Evolutionary conservation across 2,113 vertebrate species (phyloP).

Genomic region (Leucopternis melanops): DNA sequence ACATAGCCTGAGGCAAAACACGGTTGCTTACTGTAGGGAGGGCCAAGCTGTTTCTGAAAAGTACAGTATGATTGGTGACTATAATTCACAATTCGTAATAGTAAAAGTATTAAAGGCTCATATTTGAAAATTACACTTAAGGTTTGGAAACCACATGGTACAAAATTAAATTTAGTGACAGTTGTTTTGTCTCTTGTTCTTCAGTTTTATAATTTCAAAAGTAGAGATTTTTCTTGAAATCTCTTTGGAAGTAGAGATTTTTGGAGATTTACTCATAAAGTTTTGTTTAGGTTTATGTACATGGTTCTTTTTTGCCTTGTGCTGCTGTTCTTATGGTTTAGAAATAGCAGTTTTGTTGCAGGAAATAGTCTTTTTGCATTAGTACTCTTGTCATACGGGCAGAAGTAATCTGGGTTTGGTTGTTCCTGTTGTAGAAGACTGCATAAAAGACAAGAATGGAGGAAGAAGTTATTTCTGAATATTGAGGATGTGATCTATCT

Average conservation of each 20-base stretch:
- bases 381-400: rapidly evolving
- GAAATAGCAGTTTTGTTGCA: neutral
- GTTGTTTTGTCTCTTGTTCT: neutral
- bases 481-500: neutral
- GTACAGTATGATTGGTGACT: neutral
- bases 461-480: neutral
- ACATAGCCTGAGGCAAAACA: constrained; percentile 70
- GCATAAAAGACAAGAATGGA: neutral
- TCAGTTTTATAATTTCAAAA: neutral
- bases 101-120: constrained; percentile 11
- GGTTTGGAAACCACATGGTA: neutral
- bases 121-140: neutral
- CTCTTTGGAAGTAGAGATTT: neutral
- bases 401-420: neutral
- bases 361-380: neutral
- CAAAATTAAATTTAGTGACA: neutral
- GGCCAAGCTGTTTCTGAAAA: neutral
- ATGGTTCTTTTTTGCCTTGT: rapidly evolving
- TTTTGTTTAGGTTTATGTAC: neutral
- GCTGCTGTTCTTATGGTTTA: neutral
- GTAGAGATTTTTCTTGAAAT: neutral
- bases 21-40: constrained; percentile 61
- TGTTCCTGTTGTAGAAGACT: neutral
- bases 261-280: neutral
- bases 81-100: constrained; percentile 41